Percentiles rank a stretch among this genome's conserved stretches.
Evolutionary conservation across 1,140 invertebrate species (phyloP).

Genomic region (Zeugodacus cucurbitae): DNA sequence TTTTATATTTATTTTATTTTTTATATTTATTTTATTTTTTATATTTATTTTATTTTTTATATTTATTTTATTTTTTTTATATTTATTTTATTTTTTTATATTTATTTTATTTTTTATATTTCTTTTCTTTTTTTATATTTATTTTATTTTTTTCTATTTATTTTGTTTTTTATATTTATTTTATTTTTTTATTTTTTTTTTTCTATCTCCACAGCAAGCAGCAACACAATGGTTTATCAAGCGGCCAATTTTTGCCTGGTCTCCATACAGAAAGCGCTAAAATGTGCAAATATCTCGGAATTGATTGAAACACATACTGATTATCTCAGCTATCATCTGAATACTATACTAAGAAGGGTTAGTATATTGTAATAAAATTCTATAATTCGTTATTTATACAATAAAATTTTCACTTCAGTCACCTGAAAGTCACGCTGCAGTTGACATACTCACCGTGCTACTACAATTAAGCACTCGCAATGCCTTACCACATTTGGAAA

Average conservation of each 20-base stretch:
- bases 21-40: too few species aligned
- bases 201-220: slow-evolving; percentile 49
- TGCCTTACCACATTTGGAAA: slow-evolving; percentile 69
- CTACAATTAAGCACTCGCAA: slow-evolving; percentile 69
- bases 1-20: too few species aligned
- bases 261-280: slow-evolving; percentile 67
- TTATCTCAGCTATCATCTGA: slow-evolving; percentile 71
- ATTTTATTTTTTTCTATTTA: background rate
- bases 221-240: slow-evolving; percentile 56
- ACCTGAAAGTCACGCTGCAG: slow-evolving; percentile 66
- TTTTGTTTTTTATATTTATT: background rate
- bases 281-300: slow-evolving; percentile 62
- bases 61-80: too few species aligned
- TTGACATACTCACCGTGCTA: slow-evolving; percentile 70
- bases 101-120: background rate
- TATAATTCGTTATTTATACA: background rate
- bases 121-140: background rate
- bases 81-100: too few species aligned
- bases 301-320: slow-evolving; percentile 69
- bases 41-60: too few species aligned
- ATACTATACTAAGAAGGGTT: slow-evolving; percentile 67
- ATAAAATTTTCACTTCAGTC: slow-evolving; percentile 41
- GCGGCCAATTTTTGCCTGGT: slow-evolving; percentile 63
- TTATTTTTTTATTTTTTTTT: background rate
- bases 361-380: background rate